These are phyloP conservation scores for Aplidium turbinatum DNA, from an alignment of 23 tunicate species.

Conservation along the genomic window DNA sequence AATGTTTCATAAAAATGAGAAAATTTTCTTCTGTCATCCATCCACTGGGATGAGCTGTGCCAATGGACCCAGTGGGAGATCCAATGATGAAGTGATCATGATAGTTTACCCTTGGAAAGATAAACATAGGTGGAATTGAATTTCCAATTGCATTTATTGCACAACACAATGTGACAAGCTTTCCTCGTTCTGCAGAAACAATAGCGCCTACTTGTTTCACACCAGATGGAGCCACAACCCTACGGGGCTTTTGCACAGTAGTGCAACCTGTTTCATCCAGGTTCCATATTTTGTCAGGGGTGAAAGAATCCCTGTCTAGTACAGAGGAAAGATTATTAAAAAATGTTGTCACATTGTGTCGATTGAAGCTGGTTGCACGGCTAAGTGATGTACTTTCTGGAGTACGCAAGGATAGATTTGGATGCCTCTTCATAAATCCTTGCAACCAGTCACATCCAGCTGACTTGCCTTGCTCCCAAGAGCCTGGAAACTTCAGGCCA, in stretches of 20 bases:
- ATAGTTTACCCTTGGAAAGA: constrained; percentile 5
- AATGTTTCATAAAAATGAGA: constrained; percentile 27
- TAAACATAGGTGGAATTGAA: constrained; percentile 3
- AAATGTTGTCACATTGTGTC: not conserved
- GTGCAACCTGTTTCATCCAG: constrained; percentile 18
- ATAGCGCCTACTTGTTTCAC: constrained; percentile 10
- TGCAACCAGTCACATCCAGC: not conserved
- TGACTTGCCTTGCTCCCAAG: not conserved
- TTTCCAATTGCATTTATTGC: constrained; percentile 22
- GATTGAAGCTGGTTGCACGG: constrained; percentile 14
- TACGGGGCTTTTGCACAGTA: not conserved
- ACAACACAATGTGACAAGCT: not conserved
- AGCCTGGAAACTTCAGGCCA: not conserved
- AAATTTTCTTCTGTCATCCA: constrained; percentile 30
- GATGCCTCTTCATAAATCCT: not conserved
- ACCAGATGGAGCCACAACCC: constrained; percentile 4
- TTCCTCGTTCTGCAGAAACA: constrained; percentile 5
- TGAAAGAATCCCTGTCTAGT: not conserved
- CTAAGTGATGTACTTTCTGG: constrained; percentile 5
- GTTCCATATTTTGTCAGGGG: constrained; percentile 19
- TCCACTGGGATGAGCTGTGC: constrained; percentile 23
- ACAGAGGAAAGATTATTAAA: not conserved
- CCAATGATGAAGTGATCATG: constrained; percentile 15
- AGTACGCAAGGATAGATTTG: not conserved
- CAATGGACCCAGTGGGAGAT: constrained; percentile 34